Evolutionary conservation across 2,888 invertebrate species (phyloP), one percentile per base, ranked within the genome.

Genomic region (Tolmerus cingulatus): DNA sequence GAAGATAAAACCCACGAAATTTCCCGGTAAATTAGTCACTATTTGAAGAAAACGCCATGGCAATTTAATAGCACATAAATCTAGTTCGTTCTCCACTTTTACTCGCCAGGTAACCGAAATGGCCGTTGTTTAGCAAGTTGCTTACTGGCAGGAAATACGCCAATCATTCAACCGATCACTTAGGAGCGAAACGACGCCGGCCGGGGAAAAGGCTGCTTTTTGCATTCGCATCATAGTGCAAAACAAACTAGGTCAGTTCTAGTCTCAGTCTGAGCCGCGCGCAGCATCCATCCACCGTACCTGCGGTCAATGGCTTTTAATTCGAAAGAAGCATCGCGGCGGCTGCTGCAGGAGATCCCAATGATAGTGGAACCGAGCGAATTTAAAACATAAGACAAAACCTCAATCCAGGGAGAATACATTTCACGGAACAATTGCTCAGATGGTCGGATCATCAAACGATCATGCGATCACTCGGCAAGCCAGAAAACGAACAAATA

Each of bases 371-470:
- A 34, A 12, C 55, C 57, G 82, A 57, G 37, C 37, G 37, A 14
- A 40, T 82, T 57, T 57, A n/a, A 57, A 57, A 57, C 37, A 82
- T 19, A 66, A 82, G 55, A 27, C 27, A 82, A 82, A 82, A 34
- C 82, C 82, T 82, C 82, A 57, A 57, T 82, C 66, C 82, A 23
- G n/a, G 16, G n/a, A 34, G 82, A 82, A 82, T 82, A 82, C 82
- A 82, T 82, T 82, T 82, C 82, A 82, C 82, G 82, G 57, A 82
- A 82, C 82, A 82, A 82, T 82, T 82, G 82, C 57, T 82, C 66
- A 57, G 82, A 37, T 66, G 82, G 82, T 37, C 57, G 82, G 57
- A 82, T 82, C 82, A 82, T 82, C 82, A 82, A 57, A 55, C 34
- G 66, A 82, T 66, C 57, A 57, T 57, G 57, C 37, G 30, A 66